phyloP scores from a whole-genome alignment of 2,113 vertebrate genomes.

The Myocastor coypus region DNA sequence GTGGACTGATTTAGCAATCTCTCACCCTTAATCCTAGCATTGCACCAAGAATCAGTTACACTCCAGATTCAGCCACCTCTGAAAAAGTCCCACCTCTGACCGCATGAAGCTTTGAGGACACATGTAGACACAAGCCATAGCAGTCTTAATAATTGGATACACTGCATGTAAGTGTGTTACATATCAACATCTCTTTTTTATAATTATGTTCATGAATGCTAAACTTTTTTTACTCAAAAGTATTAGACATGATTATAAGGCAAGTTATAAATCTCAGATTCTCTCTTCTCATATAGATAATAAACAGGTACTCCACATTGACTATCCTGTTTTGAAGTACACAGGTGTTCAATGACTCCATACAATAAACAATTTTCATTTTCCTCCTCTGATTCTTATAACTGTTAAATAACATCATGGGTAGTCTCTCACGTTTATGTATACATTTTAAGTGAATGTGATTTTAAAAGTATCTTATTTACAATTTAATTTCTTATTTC shows the following conservation, averaged over 20 bases:
- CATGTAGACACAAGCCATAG: not conserved
- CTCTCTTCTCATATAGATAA: constrained; percentile 36
- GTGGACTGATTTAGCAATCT: not conserved
- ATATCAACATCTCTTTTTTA: constrained; percentile 46
- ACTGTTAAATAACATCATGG: constrained; percentile 13
- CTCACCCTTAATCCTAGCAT: not conserved
- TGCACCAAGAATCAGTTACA: not conserved
- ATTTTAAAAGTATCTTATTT: constrained; percentile 55
- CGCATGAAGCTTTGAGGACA: not conserved
- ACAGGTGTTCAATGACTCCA: constrained; percentile 6
- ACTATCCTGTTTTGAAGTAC: not conserved
- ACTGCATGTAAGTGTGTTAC: not conserved
- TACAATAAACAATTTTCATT: constrained; percentile 30
- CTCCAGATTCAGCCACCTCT: not conserved
- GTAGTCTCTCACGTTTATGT: not conserved
- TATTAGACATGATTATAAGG: constrained; percentile 50
- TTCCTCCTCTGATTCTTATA: constrained; percentile 29
- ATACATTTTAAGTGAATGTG: constrained; percentile 11
- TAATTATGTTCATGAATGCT: constrained; percentile 47
- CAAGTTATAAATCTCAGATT: constrained; percentile 59
- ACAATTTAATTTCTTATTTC: constrained; percentile 46
- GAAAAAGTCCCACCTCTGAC: not conserved
- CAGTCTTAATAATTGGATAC: constrained; percentile 32
- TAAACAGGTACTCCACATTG: constrained; percentile 62
- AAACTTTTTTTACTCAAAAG: constrained; percentile 59